These are phyloP conservation scores for Galleria mellonella DNA, from an alignment of 1,140 invertebrate genomes.

Conservation along the genomic window DNA sequence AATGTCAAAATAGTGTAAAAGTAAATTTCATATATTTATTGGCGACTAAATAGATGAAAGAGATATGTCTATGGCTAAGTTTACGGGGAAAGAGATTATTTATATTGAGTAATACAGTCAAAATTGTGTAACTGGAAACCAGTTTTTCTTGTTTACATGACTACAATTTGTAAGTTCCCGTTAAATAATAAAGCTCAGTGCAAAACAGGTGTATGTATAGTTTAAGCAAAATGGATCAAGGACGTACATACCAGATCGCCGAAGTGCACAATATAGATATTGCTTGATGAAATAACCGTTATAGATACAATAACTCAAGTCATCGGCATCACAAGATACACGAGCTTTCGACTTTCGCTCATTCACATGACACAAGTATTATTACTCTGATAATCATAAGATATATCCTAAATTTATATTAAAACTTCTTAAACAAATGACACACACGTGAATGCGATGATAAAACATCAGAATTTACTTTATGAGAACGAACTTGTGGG, in stretches of 20 bases:
- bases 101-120: too few species aligned
- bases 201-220: too few species aligned
- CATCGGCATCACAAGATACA: conserved; percentile 26
- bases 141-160: too few species aligned
- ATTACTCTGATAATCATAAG: too few species aligned
- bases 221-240: conserved; percentile 21
- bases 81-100: too few species aligned
- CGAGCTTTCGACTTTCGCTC: conserved; percentile 27
- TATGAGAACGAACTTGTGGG: conserved; percentile 17
- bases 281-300: conserved; percentile 42
- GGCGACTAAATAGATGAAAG: too few species aligned
- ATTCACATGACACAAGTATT: conserved; percentile 29
- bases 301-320: conserved; percentile 32
- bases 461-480: conserved; percentile 17
- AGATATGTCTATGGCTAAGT: too few species aligned
- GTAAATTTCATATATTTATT: too few species aligned
- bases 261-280: conserved; percentile 29
- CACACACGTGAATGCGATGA: conserved; percentile 3
- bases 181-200: too few species aligned
- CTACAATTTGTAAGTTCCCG: too few species aligned
- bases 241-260: conserved; percentile 39
- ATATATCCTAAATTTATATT: background rate
- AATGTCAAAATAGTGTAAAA: too few species aligned
- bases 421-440: conserved; percentile 3
- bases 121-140: too few species aligned